phyloP scores from a whole-genome alignment of 1,140 invertebrate genomes.

The Adoxophyes honmai region DNA sequence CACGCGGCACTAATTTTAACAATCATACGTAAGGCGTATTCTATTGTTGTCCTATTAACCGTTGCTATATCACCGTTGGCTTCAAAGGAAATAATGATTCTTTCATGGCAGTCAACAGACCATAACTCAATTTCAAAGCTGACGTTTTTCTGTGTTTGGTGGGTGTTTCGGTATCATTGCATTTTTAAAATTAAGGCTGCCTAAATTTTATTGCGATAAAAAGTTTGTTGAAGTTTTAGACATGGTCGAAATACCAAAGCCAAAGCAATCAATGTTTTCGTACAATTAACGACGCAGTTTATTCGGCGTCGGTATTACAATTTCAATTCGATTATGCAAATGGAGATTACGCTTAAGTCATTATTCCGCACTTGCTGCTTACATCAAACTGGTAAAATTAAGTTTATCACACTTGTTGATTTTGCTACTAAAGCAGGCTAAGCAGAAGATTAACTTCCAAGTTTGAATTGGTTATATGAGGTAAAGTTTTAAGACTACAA shows the following conservation, averaged over 20 bases:
- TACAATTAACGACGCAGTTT: slow-evolving; percentile 10
- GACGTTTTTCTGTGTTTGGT: no score
- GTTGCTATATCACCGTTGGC: neutral
- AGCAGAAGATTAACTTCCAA: slow-evolving; percentile 29
- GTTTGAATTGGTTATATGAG: slow-evolving; percentile 23
- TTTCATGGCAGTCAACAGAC: slow-evolving; percentile 3
- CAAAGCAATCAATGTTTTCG: slow-evolving; percentile 18
- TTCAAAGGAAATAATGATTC: slow-evolving; percentile 8
- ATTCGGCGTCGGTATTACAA: neutral
- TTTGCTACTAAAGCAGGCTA: slow-evolving; percentile 25
- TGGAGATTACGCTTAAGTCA: neutral
- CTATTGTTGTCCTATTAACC: slow-evolving; percentile 10
- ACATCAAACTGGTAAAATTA: no score
- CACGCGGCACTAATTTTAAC: slow-evolving; percentile 48
- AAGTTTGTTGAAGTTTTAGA: slow-evolving; percentile 1
- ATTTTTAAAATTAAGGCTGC: no score
- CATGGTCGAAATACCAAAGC: slow-evolving; percentile 22
- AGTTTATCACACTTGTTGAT: neutral
- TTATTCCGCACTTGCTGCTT: no score
- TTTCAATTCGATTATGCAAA: neutral
- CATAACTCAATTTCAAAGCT: neutral
- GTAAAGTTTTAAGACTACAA: slow-evolving; percentile 34
- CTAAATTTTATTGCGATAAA: neutral
- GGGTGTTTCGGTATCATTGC: no score
- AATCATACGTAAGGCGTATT: slow-evolving; percentile 37